phyloP scores from a whole-genome alignment of 2,113 vertebrate genomes.

The Tenebrosternarchus preto region DNA sequence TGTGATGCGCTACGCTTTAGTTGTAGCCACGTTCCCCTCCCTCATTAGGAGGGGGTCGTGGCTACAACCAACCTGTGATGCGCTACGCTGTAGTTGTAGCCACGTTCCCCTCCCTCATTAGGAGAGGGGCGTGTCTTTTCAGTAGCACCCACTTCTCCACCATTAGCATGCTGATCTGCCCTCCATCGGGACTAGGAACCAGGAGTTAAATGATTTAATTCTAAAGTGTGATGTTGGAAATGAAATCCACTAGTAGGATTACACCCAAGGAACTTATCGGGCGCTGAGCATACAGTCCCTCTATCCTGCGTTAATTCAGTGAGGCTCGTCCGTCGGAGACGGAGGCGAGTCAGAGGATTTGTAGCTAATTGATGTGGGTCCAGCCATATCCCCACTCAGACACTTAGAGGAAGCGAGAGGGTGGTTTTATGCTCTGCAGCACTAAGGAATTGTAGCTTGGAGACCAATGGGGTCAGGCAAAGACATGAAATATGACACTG shows the following conservation, averaged over 20 bases:
- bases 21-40: no score
- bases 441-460: not conserved
- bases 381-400: constrained; percentile 19
- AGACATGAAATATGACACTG: not conserved
- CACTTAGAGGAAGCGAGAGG: constrained; percentile 2
- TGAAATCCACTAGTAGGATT: constrained; percentile 49
- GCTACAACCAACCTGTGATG: constrained; percentile 17
- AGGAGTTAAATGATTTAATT: constrained; percentile 48
- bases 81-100: not conserved
- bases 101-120: constrained; percentile 5
- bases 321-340: not conserved
- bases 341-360: constrained; percentile 21
- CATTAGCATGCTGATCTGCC: constrained; percentile 45
- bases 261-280: constrained; percentile 36
- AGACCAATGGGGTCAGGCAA: not conserved
- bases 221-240: constrained; percentile 34
- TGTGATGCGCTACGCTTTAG: no score
- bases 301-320: constrained; percentile 14
- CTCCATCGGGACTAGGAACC: constrained; percentile 24
- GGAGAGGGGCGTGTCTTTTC: constrained; percentile 27
- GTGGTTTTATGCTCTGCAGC: constrained; percentile 27
- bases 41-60: no score
- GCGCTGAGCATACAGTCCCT: constrained; percentile 35
- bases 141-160: not conserved
- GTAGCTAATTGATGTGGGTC: constrained; percentile 50